Base-by-base conservation (phyloP, 2,797 vertebrate species). In the Gobio occitaniae region DNA sequence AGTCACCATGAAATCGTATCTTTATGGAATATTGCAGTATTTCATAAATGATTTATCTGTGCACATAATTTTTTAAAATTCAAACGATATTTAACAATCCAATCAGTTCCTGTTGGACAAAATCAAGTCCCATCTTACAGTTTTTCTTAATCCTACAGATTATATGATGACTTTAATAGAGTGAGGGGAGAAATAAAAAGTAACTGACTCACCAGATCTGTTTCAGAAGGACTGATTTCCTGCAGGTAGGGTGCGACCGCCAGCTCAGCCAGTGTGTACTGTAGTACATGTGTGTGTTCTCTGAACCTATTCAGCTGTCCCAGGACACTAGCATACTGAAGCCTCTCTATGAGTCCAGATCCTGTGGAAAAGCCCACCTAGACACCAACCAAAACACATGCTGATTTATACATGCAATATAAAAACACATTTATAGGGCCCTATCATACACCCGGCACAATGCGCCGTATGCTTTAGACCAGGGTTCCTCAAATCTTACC, bases 241-340 rank as follows among this genome's bases (percentile, higher is more conserved):
- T 93, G 94, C 21, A 93, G 94, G 90, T 95, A 96, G 83, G 94
- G 95, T 52, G 94, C 52, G 16, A 94, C 93, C 6, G 89, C 90
- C 84, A 96, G 92, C 89, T 95, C 94, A 47, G 95, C 95, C 93
- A 96, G 92, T 0, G 83, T 95, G 91, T 93, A 93, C 88, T 95
- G 93, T 88, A 96, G 92, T 87, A 90, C 91, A 76, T 91, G 93
- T 72, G 89, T 84, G 86, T 93, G 90, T 81, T 96, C 95, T 81
- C 92, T 86, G 25, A 90, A 88, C 83, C 91, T 89, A 76, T 91
- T 92, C 90, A 95, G 87, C 87, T 13, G 86, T 85, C 92, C 88
- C 52, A 94, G 93, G 86, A 93, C 90, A 84, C 92, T 93, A 88
- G 93, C 92, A 0, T 93, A 94, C 80, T 94, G 95, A 89, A 96